Base-by-base conservation (phyloP, 2,797 vertebrate species). In the Gypaetus barbatus region DNA sequence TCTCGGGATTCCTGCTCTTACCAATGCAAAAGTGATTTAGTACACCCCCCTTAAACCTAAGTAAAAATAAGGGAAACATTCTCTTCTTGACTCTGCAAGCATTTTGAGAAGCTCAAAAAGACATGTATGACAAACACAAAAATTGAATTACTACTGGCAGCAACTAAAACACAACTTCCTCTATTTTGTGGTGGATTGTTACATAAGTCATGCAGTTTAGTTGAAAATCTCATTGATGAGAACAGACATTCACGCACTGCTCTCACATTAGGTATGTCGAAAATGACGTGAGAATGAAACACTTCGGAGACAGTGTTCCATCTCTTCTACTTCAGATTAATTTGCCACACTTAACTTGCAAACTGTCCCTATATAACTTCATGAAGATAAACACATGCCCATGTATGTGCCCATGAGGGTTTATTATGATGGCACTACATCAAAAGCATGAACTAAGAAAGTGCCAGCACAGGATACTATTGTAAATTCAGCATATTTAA, bases 181-280 rank as follows among this genome's bases (percentile, higher is more conserved):
- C 37, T 84, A 2, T 35, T 77, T 73, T 65, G 39, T 39, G 30
- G 33, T 43, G 69, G 41, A 73, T 21, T 28, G 28, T 23, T 46
- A 25, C 18, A 37, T 17, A 75, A 51, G 75, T 86, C 33, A 60
- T 4, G 18, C 18, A 21, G 18, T 49, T 43, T 12, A 46, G 37
- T 5, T 85, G 75, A 56, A 70, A 77, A 56, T 17, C 23, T 79
- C 51, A n/a, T 4, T 17, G 41, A 30, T 6, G 10, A 76, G 71
- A 73, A 43, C 1, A 83, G 82, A 54, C 23, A 10, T n/a, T 63
- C 30, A 61, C 0, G 0, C 23, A 19, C 7, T 11, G 37, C 46
- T 68, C 46, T 84, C 41, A 27, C 31, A 58, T 14, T 9, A 65
- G n/a, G 19, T 18, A 27, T 12, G 39, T 1, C 48, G 18, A 68